phyloP scores from a whole-genome alignment of 2,888 invertebrate genomes.

The Meteorus colon region DNA sequence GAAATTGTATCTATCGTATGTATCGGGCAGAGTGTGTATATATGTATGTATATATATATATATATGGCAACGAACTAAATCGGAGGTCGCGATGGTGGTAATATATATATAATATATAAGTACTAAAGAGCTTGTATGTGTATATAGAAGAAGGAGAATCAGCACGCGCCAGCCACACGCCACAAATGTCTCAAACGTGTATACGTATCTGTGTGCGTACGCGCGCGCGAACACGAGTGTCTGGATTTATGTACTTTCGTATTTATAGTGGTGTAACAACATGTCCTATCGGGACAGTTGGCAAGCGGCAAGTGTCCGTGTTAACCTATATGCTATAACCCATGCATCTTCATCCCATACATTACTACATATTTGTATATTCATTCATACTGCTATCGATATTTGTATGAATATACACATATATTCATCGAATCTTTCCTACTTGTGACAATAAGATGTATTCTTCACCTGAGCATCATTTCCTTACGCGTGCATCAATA shows the following conservation, averaged over 20 bases:
- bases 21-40: no score
- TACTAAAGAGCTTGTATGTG: slow-evolving; percentile 37
- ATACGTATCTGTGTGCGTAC: not conserved
- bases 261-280: not conserved
- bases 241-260: not conserved
- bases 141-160: slow-evolving; percentile 54
- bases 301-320: slow-evolving; percentile 65
- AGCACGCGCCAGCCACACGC: slow-evolving; percentile 73
- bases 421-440: no score
- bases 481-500: no score
- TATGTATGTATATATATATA: no score
- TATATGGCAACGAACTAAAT: no score
- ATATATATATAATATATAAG: not conserved
- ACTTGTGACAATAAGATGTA: no score
- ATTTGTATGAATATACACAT: no score
- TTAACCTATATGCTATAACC: slow-evolving; percentile 13
- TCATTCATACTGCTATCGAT: no score
- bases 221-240: no score
- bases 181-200: slow-evolving; percentile 51
- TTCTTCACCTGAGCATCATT: no score
- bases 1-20: no score
- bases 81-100: not conserved
- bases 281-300: slow-evolving; percentile 72
- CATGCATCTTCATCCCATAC: slow-evolving; percentile 5
- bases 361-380: no score